Conservation (phyloP, 1,140 invertebrate species). For the Diuraphis noxia region DNA sequence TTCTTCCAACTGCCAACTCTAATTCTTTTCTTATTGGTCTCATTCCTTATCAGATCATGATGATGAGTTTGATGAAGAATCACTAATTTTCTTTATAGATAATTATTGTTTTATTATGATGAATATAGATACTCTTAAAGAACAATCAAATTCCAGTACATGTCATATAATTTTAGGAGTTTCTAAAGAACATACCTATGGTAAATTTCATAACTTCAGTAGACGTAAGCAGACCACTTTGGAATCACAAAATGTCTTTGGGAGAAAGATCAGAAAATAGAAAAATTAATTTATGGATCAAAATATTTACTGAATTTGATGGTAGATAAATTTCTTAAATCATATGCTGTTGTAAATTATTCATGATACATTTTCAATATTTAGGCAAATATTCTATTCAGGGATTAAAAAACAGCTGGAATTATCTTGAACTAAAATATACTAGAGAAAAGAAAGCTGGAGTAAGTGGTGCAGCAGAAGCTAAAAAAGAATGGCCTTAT, state of each 20-base stretch:
- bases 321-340: constrained; percentile 15
- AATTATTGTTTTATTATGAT: background rate
- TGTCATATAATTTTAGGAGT: no score
- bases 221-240: background rate
- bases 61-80: background rate
- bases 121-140: background rate
- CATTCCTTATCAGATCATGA: background rate
- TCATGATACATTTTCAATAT: constrained; percentile 5
- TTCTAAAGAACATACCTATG: no score
- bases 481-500: constrained; percentile 14
- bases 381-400: constrained; percentile 23
- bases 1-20: no score
- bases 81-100: background rate
- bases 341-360: background rate
- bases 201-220: background rate
- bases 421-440: background rate
- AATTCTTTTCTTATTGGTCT: background rate
- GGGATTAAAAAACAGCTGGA: constrained; percentile 9
- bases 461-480: background rate
- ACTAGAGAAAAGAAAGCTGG: background rate
- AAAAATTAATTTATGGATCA: background rate
- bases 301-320: constrained; percentile 5
- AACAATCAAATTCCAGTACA: background rate
- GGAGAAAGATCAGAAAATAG: constrained; percentile 1
- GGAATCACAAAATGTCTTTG: background rate